phyloP scores from a whole-genome alignment of 2,113 vertebrate genomes.

The Nannospalax galili region DNA sequence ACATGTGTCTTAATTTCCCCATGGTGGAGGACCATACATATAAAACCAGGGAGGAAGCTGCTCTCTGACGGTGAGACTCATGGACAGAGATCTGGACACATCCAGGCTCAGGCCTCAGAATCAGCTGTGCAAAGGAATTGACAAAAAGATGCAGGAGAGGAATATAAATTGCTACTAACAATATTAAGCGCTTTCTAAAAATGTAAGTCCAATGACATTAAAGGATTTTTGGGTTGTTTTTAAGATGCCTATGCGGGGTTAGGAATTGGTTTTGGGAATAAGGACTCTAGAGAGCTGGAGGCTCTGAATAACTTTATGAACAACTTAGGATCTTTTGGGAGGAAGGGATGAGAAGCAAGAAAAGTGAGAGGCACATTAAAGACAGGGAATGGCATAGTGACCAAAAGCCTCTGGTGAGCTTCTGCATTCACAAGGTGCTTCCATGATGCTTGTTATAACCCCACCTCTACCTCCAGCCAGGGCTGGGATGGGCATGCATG shows the following conservation, averaged over 20 bases:
- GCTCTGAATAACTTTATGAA: not conserved
- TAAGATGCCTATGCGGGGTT: not conserved
- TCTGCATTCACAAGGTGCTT: not conserved
- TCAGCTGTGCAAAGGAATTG: not conserved
- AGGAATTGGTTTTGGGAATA: not conserved
- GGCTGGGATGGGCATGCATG: not conserved
- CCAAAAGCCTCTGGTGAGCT: not conserved
- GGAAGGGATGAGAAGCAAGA: not conserved
- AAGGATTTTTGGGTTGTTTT: not conserved
- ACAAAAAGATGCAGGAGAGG: not conserved
- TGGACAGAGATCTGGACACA: not conserved
- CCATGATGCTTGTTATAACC: not conserved
- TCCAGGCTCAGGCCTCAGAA: not conserved
- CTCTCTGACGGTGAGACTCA: not conserved
- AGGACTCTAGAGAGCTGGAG: not conserved
- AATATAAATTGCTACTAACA: not conserved
- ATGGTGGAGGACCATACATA: fast-evolving
- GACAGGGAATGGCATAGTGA: not conserved
- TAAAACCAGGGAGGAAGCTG: too few species aligned
- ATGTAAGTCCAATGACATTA: not conserved
- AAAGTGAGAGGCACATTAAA: not conserved
- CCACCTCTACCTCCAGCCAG: not conserved
- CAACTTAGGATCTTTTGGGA: not conserved
- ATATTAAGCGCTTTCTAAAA: conserved; percentile 19
- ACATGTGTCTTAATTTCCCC: not conserved